These are phyloP conservation scores for Actinia tenebrosa DNA, from an alignment of 64 coral and sea anemone species.

Conservation along the genomic window DNA sequence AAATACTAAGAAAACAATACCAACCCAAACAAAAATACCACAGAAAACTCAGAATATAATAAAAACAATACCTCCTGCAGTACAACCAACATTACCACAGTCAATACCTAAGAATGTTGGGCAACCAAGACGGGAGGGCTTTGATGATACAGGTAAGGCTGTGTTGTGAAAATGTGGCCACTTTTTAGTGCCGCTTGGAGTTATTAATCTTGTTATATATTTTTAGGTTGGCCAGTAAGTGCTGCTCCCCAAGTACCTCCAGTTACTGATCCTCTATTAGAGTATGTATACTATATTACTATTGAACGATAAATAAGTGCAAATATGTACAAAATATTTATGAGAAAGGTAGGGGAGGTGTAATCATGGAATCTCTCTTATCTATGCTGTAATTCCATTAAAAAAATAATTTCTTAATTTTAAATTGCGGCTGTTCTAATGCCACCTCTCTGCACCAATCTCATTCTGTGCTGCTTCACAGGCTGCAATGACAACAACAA, in stretches of 20 bases:
- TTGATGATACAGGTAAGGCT: constrained; percentile 3
- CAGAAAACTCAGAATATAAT: constrained; percentile 1
- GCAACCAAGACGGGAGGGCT: not conserved
- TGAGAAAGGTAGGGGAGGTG: too few species aligned
- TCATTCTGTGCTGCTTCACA: not conserved
- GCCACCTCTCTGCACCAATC: not conserved
- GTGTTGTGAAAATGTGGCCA: too few species aligned
- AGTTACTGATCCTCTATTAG: not conserved
- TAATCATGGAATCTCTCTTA: too few species aligned
- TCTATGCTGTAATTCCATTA: too few species aligned
- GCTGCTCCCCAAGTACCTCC: not conserved
- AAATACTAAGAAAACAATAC: not conserved
- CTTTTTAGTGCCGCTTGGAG: not conserved
- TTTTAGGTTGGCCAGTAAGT: not conserved
- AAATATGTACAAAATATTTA: too few species aligned
- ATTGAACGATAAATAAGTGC: too few species aligned
- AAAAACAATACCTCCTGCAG: not conserved
- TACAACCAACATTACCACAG: not conserved
- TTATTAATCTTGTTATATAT: not conserved
- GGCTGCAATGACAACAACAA: too few species aligned
- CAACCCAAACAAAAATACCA: constrained; percentile 22
- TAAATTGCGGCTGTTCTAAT: too few species aligned
- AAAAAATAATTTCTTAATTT: too few species aligned
- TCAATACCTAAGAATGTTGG: not conserved
- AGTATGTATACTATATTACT: not conserved